These are phyloP conservation scores for Gambusia holbrooki DNA, from an alignment of 2,113 vertebrate genomes.

Conservation along the genomic window DNA sequence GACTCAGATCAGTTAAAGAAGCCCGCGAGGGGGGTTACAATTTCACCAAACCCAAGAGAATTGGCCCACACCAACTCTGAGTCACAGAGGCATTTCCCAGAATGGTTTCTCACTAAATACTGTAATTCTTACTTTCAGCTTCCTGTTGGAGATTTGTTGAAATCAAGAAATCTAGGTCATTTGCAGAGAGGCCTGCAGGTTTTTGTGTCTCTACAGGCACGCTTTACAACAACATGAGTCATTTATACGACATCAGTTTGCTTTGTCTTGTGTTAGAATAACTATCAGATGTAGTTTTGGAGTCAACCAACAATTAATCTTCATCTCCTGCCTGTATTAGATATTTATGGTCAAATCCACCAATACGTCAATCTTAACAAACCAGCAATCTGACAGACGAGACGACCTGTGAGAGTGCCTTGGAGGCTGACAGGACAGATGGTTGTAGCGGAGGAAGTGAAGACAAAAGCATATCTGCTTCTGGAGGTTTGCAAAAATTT, in stretches of 20 bases:
- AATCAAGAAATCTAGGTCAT: slow-evolving; percentile 58
- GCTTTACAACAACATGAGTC: slow-evolving; percentile 13
- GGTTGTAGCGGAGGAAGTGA: slow-evolving; percentile 2
- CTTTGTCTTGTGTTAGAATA: slow-evolving; percentile 8
- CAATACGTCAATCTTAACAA: neutral
- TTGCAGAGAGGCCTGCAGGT: slow-evolving; percentile 20
- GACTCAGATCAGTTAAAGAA: slow-evolving; percentile 36
- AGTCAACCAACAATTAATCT: neutral
- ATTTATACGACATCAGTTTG: slow-evolving; percentile 12
- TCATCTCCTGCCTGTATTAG: too few relatives aligned
- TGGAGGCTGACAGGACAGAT: slow-evolving; percentile 13
- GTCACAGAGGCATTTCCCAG: slow-evolving; percentile 73
- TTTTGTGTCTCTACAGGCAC: slow-evolving; percentile 21
- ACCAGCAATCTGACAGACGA: neutral
- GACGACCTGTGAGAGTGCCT: neutral
- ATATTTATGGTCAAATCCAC: too few relatives aligned
- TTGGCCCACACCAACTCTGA: slow-evolving; percentile 51
- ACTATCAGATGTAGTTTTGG: neutral
- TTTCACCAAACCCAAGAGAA: slow-evolving; percentile 56
- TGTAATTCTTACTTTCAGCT: slow-evolving; percentile 44
- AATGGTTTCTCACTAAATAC: slow-evolving; percentile 56
- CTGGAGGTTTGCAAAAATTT: neutral
- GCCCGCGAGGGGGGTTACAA: slow-evolving; percentile 29
- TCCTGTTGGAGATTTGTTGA: slow-evolving; percentile 36
- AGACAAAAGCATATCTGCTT: slow-evolving; percentile 22